phyloP scores from a whole-genome alignment of 1,140 invertebrate species.

The Nixonia krombeini region DNA sequence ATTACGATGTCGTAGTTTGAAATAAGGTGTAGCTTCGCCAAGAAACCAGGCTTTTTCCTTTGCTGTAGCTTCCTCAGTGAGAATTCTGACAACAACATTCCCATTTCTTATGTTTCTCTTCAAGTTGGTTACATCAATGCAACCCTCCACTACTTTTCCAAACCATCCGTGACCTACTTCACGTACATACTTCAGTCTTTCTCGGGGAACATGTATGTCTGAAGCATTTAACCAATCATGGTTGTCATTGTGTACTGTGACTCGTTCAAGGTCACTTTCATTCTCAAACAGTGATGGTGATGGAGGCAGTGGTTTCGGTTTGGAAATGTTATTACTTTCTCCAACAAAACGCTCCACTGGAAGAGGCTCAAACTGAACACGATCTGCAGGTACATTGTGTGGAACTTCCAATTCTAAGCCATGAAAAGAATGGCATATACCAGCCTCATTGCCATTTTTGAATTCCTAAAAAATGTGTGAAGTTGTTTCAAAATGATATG shows the following conservation, averaged over 20 bases:
- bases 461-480: slow-evolving; percentile 66
- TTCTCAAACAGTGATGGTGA: slow-evolving; percentile 54
- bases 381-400: slow-evolving; percentile 46
- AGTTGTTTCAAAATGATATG: no score
- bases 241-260: slow-evolving; percentile 44
- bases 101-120: slow-evolving; percentile 50
- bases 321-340: slow-evolving; percentile 45
- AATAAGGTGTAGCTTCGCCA: slow-evolving; percentile 79
- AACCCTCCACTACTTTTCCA: slow-evolving; percentile 83
- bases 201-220: slow-evolving; percentile 81
- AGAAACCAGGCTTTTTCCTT: slow-evolving; percentile 81
- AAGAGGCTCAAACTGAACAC: slow-evolving; percentile 62
- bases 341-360: slow-evolving; percentile 59
- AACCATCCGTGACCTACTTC: slow-evolving; percentile 91
- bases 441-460: slow-evolving; percentile 62
- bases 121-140: slow-evolving; percentile 71
- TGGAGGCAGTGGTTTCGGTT: slow-evolving; percentile 57
- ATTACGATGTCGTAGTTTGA: slow-evolving; percentile 77
- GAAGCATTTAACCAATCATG: slow-evolving; percentile 71
- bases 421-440: slow-evolving; percentile 51
- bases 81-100: slow-evolving; percentile 78
- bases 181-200: slow-evolving; percentile 84
- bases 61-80: slow-evolving; percentile 79
- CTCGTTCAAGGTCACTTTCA: slow-evolving; percentile 46
- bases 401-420: slow-evolving; percentile 64